Conservation (phyloP, 2,113 vertebrate species). For the Varanus komodoensis region DNA sequence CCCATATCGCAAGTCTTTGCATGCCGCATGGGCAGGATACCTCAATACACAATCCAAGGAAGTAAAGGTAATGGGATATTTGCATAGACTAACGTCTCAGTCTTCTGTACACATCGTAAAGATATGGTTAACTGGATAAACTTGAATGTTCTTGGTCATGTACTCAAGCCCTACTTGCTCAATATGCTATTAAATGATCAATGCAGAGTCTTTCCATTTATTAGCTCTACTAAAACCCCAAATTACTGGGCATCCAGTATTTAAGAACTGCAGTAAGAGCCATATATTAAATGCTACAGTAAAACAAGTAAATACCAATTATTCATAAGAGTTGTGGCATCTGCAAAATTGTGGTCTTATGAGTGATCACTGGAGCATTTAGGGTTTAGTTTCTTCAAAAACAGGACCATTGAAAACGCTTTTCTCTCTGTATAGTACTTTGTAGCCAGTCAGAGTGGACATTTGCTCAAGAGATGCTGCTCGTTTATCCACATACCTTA, state of each 20-base stretch:
- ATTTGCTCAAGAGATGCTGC: too few species aligned
- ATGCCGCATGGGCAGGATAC: background rate
- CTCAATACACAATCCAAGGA: background rate
- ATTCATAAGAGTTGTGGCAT: too few species aligned
- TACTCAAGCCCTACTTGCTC: background rate
- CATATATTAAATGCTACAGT: background rate
- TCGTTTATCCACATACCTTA: too few species aligned
- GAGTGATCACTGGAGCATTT: too few species aligned
- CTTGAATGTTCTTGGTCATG: background rate
- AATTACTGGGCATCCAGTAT: background rate
- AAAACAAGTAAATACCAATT: background rate
- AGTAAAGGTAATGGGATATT: background rate
- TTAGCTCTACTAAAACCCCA: background rate
- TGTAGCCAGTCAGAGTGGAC: too few species aligned
- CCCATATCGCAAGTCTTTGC: background rate
- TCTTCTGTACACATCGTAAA: background rate
- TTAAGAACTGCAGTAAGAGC: background rate
- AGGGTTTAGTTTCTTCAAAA: too few species aligned
- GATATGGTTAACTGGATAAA: background rate
- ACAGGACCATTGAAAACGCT: too few species aligned
- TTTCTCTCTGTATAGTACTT: too few species aligned
- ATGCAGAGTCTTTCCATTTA: background rate
- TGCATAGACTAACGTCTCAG: too few species aligned
- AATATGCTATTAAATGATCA: background rate
- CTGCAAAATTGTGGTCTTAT: too few species aligned